These are phyloP conservation scores for Panagrolaimus sp. DNA, from an alignment of 1,140 invertebrate species.

Conservation along the genomic window DNA sequence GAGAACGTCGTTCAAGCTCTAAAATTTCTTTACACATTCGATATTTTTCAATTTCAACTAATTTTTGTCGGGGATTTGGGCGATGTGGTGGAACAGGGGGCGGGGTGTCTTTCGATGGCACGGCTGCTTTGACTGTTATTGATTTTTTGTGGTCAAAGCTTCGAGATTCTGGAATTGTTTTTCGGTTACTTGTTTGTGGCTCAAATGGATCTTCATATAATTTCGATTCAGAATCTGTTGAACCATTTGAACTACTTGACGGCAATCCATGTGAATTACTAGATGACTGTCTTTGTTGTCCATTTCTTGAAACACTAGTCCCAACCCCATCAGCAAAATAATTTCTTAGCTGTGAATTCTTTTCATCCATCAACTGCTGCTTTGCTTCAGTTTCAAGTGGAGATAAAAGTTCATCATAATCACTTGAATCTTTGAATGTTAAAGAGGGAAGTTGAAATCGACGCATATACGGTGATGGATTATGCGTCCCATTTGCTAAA, in stretches of 20 bases:
- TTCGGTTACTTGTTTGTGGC: background rate
- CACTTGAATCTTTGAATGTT: background rate
- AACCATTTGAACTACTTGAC: no score
- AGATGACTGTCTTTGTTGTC: no score
- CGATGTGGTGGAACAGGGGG: background rate
- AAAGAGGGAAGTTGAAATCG: constrained; percentile 4
- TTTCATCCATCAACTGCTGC: constrained; percentile 11
- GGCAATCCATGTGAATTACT: no score
- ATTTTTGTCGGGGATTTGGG: background rate
- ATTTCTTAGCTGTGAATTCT: background rate
- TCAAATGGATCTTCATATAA: no score
- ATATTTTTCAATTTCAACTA: constrained; percentile 3
- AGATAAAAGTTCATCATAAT: constrained; percentile 6
- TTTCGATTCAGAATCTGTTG: no score
- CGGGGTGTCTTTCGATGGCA: background rate
- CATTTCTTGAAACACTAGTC: no score
- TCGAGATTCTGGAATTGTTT: background rate
- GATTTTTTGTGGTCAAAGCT: background rate
- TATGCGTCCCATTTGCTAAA: background rate
- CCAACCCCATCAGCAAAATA: background rate
- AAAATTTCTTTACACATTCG: constrained; percentile 4
- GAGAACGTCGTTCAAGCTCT: background rate
- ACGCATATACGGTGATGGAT: background rate
- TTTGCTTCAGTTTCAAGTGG: background rate
- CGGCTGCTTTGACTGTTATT: background rate